Percentiles rank a stretch among this genome's conserved stretches.
Evolutionary conservation across 2,113 vertebrate genomes (phyloP).

Genomic region (Sterna hirundo): DNA sequence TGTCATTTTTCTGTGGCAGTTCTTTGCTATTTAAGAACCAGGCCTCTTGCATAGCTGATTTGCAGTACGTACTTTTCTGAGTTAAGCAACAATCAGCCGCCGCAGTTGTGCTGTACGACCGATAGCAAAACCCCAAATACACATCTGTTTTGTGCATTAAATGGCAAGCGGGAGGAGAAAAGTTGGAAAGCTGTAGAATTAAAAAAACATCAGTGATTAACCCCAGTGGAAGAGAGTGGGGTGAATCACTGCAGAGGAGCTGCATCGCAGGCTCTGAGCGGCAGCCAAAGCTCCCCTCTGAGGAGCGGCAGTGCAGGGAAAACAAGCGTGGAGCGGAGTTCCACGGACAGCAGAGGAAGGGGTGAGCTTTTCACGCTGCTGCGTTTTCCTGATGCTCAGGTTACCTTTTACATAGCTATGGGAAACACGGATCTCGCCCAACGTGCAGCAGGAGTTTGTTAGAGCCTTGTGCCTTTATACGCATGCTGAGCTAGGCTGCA

Average conservation of each 20-base stretch:
- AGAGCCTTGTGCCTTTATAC: accelerated
- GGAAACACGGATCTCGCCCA: accelerated
- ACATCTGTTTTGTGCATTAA: neutral
- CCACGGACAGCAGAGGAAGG: neutral
- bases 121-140: neutral
- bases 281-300: neutral
- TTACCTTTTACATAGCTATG: neutral
- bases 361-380: neutral
- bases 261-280: neutral
- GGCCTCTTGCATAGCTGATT: neutral
- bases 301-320: accelerated
- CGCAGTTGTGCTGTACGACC: neutral
- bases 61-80: neutral
- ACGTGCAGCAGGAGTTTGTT: neutral
- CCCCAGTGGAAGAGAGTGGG: neutral
- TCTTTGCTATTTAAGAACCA: neutral
- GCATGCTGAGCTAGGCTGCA: neutral
- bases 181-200: neutral
- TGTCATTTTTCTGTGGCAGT: neutral
- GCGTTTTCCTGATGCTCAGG: neutral
- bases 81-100: neutral
- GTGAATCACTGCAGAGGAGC: neutral
- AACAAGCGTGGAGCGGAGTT: neutral
- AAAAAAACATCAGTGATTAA: neutral
- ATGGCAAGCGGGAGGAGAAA: neutral